Base-by-base conservation (phyloP, 2,113 vertebrate genomes). In the Chiloscyllium plagiosum region DNA sequence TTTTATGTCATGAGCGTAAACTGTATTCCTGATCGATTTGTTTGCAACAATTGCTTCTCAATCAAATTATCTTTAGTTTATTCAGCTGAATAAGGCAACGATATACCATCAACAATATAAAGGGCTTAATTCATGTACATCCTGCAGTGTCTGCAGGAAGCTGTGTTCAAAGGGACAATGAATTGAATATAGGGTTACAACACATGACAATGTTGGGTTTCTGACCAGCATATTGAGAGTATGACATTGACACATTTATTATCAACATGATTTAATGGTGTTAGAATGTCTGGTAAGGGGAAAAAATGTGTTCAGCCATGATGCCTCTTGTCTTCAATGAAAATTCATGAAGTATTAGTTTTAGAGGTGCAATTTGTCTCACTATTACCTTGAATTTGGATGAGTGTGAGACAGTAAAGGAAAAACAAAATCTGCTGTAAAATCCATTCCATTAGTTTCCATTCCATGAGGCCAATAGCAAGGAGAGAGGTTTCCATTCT, bases 51-150 rank as follows among this genome's bases (percentile, higher is more conserved):
- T 66, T 42, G 66, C 17, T 94, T 47, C n/a, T 22, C 65, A 94
- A 94, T 50, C 66, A 94, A 69, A 42, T 69, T 42, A 94, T 94
- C 61, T 37, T 68, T 90, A 33, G 65, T 94, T 69, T 94, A 72
- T 72, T 19, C 37, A 72, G 69, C 68, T 72, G 24, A 69, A 95
- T 52, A 29, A 95, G 22, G 20, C 93, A 95, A 95, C 33, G 24
- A 47, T 69, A 47, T 20, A 70, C 12, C 24, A 47, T 26, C 22
- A 26, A 26, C 65, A 12, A 47, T 47, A 42, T 72, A 72, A 68
- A 69, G 6, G 22, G n/a, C 70, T 94, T 42, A 70, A 94, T 69
- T 37, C 68, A 47, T 29, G 66, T 29, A 56, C 80, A 47, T 83
- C 80, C 37, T 83, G 80, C 37, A 7, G 17, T 42, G 37, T 15